Base-by-base conservation (phyloP, 2,888 invertebrate species). In the Standfussiana lucernea region DNA sequence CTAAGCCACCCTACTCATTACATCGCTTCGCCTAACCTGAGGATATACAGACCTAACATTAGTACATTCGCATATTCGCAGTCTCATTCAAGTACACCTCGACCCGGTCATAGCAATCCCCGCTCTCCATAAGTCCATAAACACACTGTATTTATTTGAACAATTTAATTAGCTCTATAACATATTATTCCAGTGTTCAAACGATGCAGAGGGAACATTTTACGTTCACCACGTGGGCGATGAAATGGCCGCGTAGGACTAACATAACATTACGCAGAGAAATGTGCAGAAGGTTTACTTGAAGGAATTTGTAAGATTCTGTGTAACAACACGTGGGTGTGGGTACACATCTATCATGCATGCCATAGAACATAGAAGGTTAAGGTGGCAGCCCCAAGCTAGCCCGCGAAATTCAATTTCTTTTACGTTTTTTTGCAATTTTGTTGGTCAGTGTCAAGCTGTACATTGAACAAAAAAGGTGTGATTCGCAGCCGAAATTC, bases 171-270 rank as follows among this genome's bases (percentile, higher is more conserved):
- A 67, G 62, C 50, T 42, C 3, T 42, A 70, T 82, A 66, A 45
- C 72, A 59, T 72, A 77, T 85, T 70, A 82, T 72, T 66, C 62
- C 59, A 10, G 24, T 70, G 53, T 73, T 50, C 64, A 61, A 59
- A 53, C 21, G 68, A 56, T 35, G n/a, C 35, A 79, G 69, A 73
- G 42, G 74, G 67, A 72, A 79, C 67, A 53, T 37, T 65, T 65
- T 75, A 83, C 47, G 70, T 75, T 80, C 72, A 70, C 56, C 69
- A 71, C 72, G 79, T 82, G 79, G 77, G 75, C 67, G 80, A 35
- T 35, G 37, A 18, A 45, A 67, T 32, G 59, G 61, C 2, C 47
- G 72, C 65, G 47, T 71, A 11, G 59, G 40, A n/a, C 24, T 8
- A 11, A 6, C 28, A 50, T 8, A 11, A 6, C 28, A 50, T 1